A percentile compares a stretch with the other conserved stretches of the same genome.
phyloP scores from a whole-genome alignment of 2,888 invertebrate species.

The Rapana venosa region DNA sequence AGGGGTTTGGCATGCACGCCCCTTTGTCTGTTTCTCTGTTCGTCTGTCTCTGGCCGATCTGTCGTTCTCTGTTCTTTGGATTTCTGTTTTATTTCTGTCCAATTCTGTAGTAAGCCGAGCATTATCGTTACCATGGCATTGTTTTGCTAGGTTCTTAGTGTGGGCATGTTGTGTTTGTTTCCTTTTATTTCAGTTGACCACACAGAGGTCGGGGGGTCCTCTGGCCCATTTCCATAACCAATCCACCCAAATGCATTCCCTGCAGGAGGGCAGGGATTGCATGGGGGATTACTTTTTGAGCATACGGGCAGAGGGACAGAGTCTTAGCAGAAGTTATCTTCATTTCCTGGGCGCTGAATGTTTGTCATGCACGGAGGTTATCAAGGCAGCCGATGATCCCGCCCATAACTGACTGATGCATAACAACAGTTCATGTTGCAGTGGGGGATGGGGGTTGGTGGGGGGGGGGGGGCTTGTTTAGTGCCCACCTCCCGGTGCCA shows the following conservation, averaged over 20 bases:
- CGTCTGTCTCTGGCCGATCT: not conserved
- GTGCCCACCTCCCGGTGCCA: not conserved
- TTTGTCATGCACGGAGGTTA: slow-evolving; percentile 8
- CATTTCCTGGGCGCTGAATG: not conserved
- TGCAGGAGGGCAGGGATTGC: not conserved
- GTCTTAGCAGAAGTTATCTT: slow-evolving; percentile 18
- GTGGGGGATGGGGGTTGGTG: too few relatives aligned
- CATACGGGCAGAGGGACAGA: not conserved
- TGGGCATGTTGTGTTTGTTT: not conserved
- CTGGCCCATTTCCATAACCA: not conserved
- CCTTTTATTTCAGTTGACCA: not conserved
- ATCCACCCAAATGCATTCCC: slow-evolving; percentile 1
- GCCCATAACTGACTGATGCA: too few relatives aligned
- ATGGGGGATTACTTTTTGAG: not conserved
- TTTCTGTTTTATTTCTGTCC: not conserved
- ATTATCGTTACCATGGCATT: too few relatives aligned
- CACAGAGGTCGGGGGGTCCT: not conserved
- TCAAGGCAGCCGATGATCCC: not conserved
- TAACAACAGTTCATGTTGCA: too few relatives aligned
- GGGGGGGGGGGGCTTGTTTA: not conserved
- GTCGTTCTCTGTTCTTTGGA: not conserved
- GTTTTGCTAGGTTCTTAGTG: too few relatives aligned
- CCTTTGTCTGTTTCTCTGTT: not conserved
- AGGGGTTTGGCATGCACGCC: too few relatives aligned
- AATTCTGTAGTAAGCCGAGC: too few relatives aligned